Percentiles rank a stretch among this genome's conserved stretches.
phyloP scores from a whole-genome alignment of 2,113 vertebrate species.

The Galemys pyrenaicus region DNA sequence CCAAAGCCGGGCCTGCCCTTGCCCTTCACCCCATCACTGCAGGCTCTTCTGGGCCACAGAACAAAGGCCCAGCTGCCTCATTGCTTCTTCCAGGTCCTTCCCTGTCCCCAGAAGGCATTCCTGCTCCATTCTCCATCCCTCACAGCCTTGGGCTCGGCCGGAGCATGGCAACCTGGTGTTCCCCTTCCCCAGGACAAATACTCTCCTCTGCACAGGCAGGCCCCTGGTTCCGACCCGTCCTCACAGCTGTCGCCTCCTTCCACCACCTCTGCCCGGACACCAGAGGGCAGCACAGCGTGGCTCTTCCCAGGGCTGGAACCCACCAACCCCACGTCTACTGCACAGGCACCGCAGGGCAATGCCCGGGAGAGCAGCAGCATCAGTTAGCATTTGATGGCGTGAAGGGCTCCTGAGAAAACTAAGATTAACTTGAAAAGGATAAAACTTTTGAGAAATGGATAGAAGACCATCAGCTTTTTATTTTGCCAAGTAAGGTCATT shows the following conservation, averaged over 20 bases:
- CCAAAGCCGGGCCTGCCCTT: not conserved
- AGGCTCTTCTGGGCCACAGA: not conserved
- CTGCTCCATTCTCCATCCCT: fast-evolving
- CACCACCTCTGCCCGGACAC: fast-evolving
- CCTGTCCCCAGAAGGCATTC: not conserved
- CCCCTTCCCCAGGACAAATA: not conserved
- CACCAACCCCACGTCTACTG: not conserved
- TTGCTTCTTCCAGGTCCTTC: not conserved
- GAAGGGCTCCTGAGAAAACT: not conserved
- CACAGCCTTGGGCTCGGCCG: not conserved
- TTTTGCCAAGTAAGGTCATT: not conserved
- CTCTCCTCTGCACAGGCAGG: too few relatives aligned
- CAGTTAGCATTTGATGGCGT: not conserved
- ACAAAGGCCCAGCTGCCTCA: not conserved
- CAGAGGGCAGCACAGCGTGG: fast-evolving
- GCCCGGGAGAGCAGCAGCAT: not conserved
- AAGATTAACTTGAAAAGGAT: conserved; percentile 31
- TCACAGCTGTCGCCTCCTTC: not conserved
- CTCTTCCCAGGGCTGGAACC: too few relatives aligned
- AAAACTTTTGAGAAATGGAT: not conserved
- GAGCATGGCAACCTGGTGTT: not conserved
- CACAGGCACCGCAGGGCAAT: not conserved
- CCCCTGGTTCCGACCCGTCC: too few relatives aligned
- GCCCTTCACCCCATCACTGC: fast-evolving
- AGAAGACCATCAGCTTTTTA: not conserved